phyloP scores from a whole-genome alignment of 2,888 invertebrate genomes.

The Ceriagrion tenellum region DNA sequence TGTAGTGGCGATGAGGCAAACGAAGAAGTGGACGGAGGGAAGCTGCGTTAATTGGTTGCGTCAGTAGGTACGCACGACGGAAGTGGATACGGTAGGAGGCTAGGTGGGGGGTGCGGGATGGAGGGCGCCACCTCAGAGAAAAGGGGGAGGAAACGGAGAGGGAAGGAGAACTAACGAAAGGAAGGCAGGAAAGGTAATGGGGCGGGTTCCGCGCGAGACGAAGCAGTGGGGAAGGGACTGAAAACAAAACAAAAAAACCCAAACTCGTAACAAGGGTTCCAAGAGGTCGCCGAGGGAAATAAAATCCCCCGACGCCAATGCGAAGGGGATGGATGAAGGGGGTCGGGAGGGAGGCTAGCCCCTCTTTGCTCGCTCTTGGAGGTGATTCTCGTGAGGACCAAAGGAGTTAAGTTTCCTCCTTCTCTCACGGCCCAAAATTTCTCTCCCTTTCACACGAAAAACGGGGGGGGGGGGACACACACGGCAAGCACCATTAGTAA shows the following conservation, averaged over 20 bases:
- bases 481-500: neutral
- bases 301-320: conserved; percentile 5
- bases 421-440: neutral
- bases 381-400: neutral
- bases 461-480: too few relatives aligned
- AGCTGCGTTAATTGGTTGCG: too few relatives aligned
- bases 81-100: neutral
- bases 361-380: too few relatives aligned
- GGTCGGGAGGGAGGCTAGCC: neutral
- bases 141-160: neutral
- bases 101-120: too few relatives aligned
- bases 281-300: neutral
- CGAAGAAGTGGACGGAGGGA: too few relatives aligned
- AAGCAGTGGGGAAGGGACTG: neutral
- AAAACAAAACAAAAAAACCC: neutral
- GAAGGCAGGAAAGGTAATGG: neutral
- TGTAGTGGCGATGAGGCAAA: too few relatives aligned
- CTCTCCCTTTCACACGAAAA: neutral
- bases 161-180: neutral
- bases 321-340: neutral
- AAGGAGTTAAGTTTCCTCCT: neutral
- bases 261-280: conserved; percentile 12
- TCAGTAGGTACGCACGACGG: neutral
- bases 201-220: neutral
- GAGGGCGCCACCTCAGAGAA: too few relatives aligned